Percentiles rank a stretch among this genome's conserved stretches.
Evolutionary conservation across 2,113 vertebrate species (phyloP).

Genomic region (Ondatra zibethicus): DNA sequence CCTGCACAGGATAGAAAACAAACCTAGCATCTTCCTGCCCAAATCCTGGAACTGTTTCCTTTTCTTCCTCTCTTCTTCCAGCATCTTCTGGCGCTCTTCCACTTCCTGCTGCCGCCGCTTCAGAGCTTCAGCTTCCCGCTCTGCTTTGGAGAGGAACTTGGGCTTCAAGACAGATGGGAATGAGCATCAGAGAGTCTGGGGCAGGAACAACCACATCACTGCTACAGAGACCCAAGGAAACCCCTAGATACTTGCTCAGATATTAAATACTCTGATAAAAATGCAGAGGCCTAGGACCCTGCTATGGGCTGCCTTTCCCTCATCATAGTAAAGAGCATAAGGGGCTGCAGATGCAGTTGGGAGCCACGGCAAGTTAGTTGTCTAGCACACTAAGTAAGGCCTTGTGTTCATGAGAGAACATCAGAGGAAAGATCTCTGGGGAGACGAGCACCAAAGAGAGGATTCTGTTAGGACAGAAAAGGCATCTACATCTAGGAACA

Average conservation of each 20-base stretch:
- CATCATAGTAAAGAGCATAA: not conserved
- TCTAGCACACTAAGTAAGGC: no score
- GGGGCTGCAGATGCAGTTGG: not conserved
- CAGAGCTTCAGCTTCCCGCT: constrained; percentile 95
- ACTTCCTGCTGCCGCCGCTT: constrained; percentile 93
- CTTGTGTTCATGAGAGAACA: not conserved
- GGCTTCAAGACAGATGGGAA: constrained; percentile 85
- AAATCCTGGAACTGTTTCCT: constrained; percentile 96
- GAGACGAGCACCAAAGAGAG: not conserved
- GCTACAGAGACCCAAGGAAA: not conserved
- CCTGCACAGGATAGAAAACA: constrained; percentile 53
- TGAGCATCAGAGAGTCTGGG: constrained; percentile 3
- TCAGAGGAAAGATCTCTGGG: not conserved
- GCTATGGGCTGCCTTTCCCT: not conserved
- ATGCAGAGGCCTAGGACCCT: not conserved
- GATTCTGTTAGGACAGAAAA: not conserved
- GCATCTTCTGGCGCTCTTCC: constrained; percentile 91
- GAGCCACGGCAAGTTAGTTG: not conserved
- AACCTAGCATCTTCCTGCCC: constrained; percentile 98
- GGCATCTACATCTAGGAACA: not conserved
- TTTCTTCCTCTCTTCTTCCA: constrained; percentile 97
- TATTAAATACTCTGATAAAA: constrained; percentile 22
- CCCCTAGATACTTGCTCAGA: not conserved
- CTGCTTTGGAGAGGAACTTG: constrained; percentile 96
- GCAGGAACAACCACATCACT: not conserved